Evolutionary conservation across 2,797 vertebrate species (phyloP).

Genomic region (Catamblyrhynchus diadema): DNA sequence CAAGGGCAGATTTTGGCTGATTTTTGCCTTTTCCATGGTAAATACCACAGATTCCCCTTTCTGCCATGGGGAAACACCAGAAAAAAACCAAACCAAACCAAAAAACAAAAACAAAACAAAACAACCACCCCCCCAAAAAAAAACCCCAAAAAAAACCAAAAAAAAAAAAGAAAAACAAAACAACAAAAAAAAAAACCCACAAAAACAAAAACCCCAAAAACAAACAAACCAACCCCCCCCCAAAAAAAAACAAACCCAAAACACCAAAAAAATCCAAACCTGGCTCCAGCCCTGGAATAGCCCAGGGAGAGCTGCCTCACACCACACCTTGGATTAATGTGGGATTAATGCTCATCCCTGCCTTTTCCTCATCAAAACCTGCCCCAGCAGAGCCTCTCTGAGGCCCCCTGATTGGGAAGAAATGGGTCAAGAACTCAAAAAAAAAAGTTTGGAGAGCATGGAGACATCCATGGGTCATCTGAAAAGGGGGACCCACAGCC

Average conservation of each 20-base stretch:
- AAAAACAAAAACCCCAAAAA: too few species aligned
- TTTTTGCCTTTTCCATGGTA: background rate
- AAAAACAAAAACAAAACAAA: too few species aligned
- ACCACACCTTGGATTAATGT: background rate
- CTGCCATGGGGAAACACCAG: fast-evolving
- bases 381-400: background rate
- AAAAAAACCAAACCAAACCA: background rate
- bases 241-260: too few species aligned
- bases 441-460: background rate
- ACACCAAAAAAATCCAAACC: background rate
- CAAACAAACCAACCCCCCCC: too few species aligned
- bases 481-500: background rate
- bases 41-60: background rate
- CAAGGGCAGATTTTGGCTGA: background rate
- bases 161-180: too few species aligned
- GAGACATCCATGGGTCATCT: background rate
- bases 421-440: background rate
- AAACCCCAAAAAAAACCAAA: too few species aligned
- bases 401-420: background rate
- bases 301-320: background rate
- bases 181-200: too few species aligned
- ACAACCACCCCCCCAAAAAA: too few species aligned
- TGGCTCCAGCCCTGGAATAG: background rate
- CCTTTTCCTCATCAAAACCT: background rate
- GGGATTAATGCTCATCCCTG: background rate